Conservation (phyloP, 2,888 invertebrate genomes). For the Pilophorus perplexus region DNA sequence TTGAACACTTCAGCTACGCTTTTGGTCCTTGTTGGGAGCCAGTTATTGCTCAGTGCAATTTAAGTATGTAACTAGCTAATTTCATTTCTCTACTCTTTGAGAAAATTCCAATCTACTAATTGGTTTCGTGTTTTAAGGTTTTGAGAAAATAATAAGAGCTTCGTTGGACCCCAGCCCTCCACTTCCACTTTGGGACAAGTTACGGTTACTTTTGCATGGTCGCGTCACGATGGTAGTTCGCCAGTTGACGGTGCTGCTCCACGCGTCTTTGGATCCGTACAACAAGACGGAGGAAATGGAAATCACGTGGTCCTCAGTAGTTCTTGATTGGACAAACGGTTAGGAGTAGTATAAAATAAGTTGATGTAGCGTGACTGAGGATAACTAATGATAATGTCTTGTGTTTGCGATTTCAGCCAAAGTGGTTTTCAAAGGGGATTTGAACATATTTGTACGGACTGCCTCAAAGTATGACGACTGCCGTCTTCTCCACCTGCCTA, state of each 20-base stretch:
- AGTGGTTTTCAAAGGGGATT: conserved; percentile 85
- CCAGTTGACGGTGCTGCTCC: conserved; percentile 85
- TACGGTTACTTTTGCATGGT: conserved; percentile 87
- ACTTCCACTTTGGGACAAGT: conserved; percentile 96
- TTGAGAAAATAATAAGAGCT: conserved; percentile 82
- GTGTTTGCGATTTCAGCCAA: conserved; percentile 58
- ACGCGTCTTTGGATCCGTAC: conserved; percentile 96
- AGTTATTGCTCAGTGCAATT: conserved; percentile 83
- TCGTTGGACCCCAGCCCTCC: conserved; percentile 92
- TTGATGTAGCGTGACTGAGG: neutral
- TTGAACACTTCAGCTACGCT: conserved; percentile 84
- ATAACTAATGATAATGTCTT: neutral
- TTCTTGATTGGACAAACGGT: conserved; percentile 95
- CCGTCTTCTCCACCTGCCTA: conserved; percentile 85
- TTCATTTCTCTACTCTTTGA: conserved; percentile 64
- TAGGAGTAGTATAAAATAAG: conserved; percentile 39
- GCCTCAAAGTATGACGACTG: conserved; percentile 99
- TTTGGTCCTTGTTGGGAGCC: conserved; percentile 99
- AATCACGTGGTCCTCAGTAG: conserved; percentile 88
- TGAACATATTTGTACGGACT: conserved; percentile 92
- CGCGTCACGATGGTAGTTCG: conserved; percentile 82
- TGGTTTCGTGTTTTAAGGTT: conserved; percentile 55
- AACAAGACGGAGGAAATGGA: conserved; percentile 99
- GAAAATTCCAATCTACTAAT: too few relatives aligned
- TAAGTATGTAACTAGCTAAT: conserved; percentile 57